Evolutionary conservation across 2,888 invertebrate genomes (phyloP), one percentile per base, ranked within the genome.

Genomic region (Eumacrocentrus americanus): DNA sequence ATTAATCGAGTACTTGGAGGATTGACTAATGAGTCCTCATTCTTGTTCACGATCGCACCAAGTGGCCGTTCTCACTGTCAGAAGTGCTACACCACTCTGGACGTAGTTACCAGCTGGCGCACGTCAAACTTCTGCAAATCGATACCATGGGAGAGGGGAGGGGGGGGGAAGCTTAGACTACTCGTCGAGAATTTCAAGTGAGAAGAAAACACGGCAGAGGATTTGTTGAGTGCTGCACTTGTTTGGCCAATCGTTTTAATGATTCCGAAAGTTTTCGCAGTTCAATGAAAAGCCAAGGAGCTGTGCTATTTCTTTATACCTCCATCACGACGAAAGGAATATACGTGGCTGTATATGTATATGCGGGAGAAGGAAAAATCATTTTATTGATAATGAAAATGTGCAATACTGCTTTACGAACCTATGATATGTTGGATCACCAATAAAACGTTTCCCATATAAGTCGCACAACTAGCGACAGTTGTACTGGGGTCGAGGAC

Each of bases 21-120:
- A 52, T 25, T 50, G 47, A 44, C 64, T 67, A 67, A 67, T 65
- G 67, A 67, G 64, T 65, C 62, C 48, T 62, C 53, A 64, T 67
- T 65, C 65, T 62, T 55, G 61, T 42, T 38, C 58, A 56, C 60
- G 48, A 48, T 62, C 54, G 20, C 20, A 12, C 34, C 50, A 38
- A 66, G 64, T 65, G 59, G 67, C 60, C 58, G 54, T 60, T 58
- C 62, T 44, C 12, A 20, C 14, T 16, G 47, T 47, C 60, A 61
- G 46, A 44, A 35, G 9, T 35, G 20, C 34, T 40, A 52, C 34
- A 55, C 35, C 29, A 35, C 16, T 29, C 18, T 50, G 35, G 42
- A 54, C 42, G 53, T 40, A 44, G 53, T 59, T 59, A 48, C 59
- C 62, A 62, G 61, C 63, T 63, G 57, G 57, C 52, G 55, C 58